A percentile compares a stretch with the other conserved stretches of the same genome.
Evolutionary conservation across 2,113 vertebrate species (phyloP).

Genomic region (Rhizomys pruinosus): DNA sequence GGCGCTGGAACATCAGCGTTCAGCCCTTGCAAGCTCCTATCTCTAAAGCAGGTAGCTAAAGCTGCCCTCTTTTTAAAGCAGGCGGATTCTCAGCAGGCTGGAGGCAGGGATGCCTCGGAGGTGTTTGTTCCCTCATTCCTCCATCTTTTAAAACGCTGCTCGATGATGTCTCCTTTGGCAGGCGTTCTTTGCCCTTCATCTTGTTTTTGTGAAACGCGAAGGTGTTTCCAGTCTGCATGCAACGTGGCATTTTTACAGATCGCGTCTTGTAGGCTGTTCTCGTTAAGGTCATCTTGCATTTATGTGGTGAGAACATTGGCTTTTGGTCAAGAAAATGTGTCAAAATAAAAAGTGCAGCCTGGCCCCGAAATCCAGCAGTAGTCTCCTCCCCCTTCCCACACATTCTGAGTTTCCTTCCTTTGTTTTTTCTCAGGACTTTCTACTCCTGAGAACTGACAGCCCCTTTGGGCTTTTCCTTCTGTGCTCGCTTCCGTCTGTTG

Average conservation of each 20-base stretch:
- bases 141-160: neutral
- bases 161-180: neutral
- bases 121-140: neutral
- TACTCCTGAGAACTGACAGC: neutral
- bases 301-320: constrained; percentile 20
- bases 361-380: neutral
- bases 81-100: neutral
- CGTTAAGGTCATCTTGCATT: neutral
- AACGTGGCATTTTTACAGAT: constrained; percentile 1
- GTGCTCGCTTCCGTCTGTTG: neutral
- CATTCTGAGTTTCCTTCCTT: neutral
- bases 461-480: neutral
- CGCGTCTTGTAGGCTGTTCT: neutral
- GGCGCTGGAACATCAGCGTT: constrained; percentile 55
- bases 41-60: accelerated
- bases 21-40: accelerated
- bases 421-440: neutral
- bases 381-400: neutral
- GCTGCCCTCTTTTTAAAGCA: neutral
- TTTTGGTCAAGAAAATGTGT: neutral
- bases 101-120: neutral
- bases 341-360: constrained; percentile 10
- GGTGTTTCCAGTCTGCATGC: constrained; percentile 17
- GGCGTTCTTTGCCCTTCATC: neutral
- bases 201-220: neutral